Base-by-base conservation (phyloP, 64 coral and sea anemone species). In the Stichodactyla mertensii region DNA sequence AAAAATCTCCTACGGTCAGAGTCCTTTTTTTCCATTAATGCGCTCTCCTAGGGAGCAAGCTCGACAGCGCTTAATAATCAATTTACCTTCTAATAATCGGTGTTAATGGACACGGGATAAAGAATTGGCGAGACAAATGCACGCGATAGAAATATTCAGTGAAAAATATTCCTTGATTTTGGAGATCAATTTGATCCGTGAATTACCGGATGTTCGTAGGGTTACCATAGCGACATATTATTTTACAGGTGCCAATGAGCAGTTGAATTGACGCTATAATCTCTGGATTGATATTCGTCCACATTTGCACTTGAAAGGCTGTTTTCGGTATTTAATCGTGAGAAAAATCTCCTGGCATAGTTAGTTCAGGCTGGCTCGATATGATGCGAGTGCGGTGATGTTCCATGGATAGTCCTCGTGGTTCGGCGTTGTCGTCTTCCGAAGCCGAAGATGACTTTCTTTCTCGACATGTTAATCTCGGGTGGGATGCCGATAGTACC, bases 221-320 rank as follows among this genome's bases (percentile, higher is more conserved):
- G 12, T 74, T 12, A 13, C 69, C 26, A 74, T 74, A 11, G 69
- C 7, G 27, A 74, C 69, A 9, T 15, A 58, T 26, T 11, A 31
- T 74, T 13, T 26, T 74, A 23, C 69, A 74, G 69, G 69, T 74
- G 69, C 69, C 22, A 31, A 74, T 74, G 69, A 74, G n/a, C 69
- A 27, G 69, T 27, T 74, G 69, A 74, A 27, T 74, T 27, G 69
- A 74, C 69, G 3, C n/a, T 74, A 12, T 10, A 12, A 4, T 10
- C 24, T 31, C 4, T 57, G 13, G 7, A 57, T 57, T 12, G 12
- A 74, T 74, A 74, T 31, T 74, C 24, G 26, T 27, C 69, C 12
- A 13, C 27, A 9, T 23, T 74, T 31, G 23, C 7, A 36, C 24
- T 31, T 74, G 22, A 74, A 45, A 74, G 10, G 69, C 0, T 74